Evolutionary conservation across 2,888 invertebrate species (phyloP).

Genomic region (Macrosoma leucophasiata): DNA sequence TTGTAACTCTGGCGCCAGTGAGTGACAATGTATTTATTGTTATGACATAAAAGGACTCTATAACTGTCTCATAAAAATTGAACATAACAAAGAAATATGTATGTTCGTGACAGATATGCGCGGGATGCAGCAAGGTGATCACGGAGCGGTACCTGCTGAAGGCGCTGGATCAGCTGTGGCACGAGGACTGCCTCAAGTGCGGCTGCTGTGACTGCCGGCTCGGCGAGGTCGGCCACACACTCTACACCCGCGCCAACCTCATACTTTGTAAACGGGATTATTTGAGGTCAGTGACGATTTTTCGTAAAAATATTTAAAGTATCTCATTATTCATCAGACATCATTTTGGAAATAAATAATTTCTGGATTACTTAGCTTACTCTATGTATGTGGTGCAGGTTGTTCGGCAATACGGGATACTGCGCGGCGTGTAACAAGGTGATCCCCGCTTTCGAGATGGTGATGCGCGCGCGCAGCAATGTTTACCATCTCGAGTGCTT

Average conservation of each 20-base stretch:
- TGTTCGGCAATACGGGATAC: constrained; percentile 97
- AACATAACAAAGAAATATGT: neutral
- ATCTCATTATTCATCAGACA: too few species aligned
- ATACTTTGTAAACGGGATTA: constrained; percentile 97
- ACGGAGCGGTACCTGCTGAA: constrained; percentile 93
- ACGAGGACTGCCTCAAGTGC: constrained; percentile 98
- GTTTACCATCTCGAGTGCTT: constrained; percentile 99
- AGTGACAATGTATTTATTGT: too few species aligned
- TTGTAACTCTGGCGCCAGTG: too few species aligned
- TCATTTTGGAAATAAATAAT: too few species aligned
- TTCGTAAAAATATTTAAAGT: too few species aligned
- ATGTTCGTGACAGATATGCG: constrained; percentile 83
- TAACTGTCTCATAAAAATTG: too few species aligned
- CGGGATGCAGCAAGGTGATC: constrained; percentile 95
- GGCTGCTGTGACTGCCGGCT: constrained; percentile 97
- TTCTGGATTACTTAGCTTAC: too few species aligned
- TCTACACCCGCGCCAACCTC: constrained; percentile 96
- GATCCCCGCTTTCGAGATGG: constrained; percentile 99
- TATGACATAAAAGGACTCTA: too few species aligned
- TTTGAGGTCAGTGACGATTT: constrained; percentile 83
- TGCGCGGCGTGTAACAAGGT: constrained; percentile 98
- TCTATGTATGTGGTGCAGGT: too few species aligned
- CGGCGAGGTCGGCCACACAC: constrained; percentile 96
- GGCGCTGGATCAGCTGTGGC: constrained; percentile 96
- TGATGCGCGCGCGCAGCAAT: constrained; percentile 97